Conservation (phyloP, 2,888 invertebrate genomes). For the Achlya flavicornis region DNA sequence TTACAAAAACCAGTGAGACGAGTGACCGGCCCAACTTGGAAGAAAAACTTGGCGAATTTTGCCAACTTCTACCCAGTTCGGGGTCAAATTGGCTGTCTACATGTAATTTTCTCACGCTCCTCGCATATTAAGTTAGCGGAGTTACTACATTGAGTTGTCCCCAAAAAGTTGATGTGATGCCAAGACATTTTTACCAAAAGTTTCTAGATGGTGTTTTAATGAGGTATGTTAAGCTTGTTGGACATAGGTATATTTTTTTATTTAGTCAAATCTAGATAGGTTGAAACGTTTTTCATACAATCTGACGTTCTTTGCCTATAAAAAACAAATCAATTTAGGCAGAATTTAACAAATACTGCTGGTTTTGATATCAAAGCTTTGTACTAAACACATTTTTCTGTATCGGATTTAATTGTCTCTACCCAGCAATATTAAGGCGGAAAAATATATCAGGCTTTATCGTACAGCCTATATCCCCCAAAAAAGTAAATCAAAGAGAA, state of each 20-base stretch:
- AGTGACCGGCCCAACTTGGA: constrained; percentile 17
- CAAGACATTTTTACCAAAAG: constrained; percentile 3
- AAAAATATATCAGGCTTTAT: neutral
- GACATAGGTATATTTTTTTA: neutral
- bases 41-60: constrained; percentile 23
- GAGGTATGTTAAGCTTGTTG: neutral
- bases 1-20: constrained; percentile 21
- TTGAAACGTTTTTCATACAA: no score
- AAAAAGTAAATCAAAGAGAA: neutral
- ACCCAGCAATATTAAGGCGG: no score
- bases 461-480: neutral
- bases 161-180: constrained; percentile 8
- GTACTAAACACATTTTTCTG: no score
- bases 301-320: no score
- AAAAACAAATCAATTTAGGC: no score
- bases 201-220: neutral
- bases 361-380: no score
- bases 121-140: constrained; percentile 25
- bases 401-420: no score
- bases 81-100: constrained; percentile 34
- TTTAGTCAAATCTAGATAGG: no score
- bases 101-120: constrained; percentile 27
- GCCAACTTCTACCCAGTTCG: constrained; percentile 14
- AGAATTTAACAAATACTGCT: no score
- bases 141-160: constrained; percentile 1